Evolutionary conservation across 2,888 invertebrate species (phyloP).

Genomic region (Strigamia maritima): DNA sequence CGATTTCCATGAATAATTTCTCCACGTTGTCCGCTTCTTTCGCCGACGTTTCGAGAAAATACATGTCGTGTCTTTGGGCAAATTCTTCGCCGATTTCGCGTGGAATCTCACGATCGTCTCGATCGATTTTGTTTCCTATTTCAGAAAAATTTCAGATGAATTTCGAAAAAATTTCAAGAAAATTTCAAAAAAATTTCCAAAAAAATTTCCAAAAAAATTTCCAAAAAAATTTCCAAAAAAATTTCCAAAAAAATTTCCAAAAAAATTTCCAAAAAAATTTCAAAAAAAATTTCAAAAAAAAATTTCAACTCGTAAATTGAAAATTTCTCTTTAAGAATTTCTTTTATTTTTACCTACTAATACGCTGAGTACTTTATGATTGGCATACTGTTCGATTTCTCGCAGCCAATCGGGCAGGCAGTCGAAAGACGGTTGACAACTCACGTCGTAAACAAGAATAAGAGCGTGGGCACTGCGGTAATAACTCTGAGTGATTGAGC

Average conservation of each 20-base stretch:
- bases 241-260: background rate
- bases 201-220: no score
- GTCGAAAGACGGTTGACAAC: slow-evolving; percentile 96
- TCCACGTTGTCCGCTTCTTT: slow-evolving; percentile 98
- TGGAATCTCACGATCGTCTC: slow-evolving; percentile 93
- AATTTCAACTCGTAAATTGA: no score
- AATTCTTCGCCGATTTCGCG: slow-evolving; percentile 90
- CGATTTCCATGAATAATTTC: slow-evolving; percentile 92
- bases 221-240: no score
- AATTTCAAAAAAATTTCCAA: background rate
- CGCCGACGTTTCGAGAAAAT: slow-evolving; percentile 95
- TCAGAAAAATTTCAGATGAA: slow-evolving; percentile 35
- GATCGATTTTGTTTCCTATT: slow-evolving; percentile 91
- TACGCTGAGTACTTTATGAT: slow-evolving; percentile 87
- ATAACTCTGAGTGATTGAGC: slow-evolving; percentile 97
- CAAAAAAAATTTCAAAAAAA: no score
- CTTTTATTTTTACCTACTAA: slow-evolving; percentile 76
- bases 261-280: background rate
- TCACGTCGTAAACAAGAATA: slow-evolving; percentile 94
- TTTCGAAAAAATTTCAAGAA: background rate
- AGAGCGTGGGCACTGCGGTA: slow-evolving; percentile 95
- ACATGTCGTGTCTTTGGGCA: slow-evolving; percentile 92
- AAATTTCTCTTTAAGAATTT: no score
- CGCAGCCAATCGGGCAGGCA: slow-evolving; percentile 94
- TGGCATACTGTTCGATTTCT: slow-evolving; percentile 97